Percentiles rank a stretch among this genome's conserved stretches.
Conservation (phyloP, 2,113 vertebrate species). For the Thunnus thynnus region DNA sequence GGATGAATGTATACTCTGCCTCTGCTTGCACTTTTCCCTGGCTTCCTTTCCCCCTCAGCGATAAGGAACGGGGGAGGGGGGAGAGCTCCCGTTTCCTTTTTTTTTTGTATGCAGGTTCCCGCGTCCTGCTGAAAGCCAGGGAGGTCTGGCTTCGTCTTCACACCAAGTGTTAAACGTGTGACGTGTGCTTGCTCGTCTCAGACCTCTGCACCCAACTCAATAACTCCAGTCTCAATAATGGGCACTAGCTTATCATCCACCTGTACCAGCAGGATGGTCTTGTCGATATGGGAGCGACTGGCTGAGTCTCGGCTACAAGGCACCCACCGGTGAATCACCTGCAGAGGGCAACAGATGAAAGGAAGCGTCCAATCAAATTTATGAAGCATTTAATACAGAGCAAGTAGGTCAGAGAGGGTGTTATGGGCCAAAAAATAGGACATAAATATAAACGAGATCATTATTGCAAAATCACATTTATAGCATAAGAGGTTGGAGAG, state of each 20-base stretch:
- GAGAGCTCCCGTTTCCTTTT: slow-evolving; percentile 74
- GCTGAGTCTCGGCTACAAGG: slow-evolving; percentile 98
- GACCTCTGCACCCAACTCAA: slow-evolving; percentile 98
- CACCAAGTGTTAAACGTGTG: slow-evolving; percentile 44
- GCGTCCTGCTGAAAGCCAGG: slow-evolving; percentile 63
- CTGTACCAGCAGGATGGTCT: slow-evolving; percentile 99
- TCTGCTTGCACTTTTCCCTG: slow-evolving; percentile 80
- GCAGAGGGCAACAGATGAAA: slow-evolving; percentile 46
- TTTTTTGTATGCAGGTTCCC: slow-evolving; percentile 77
- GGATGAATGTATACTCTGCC: slow-evolving; percentile 59
- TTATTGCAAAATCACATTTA: slow-evolving; percentile 4
- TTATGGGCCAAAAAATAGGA: neutral
- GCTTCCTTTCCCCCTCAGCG: slow-evolving; percentile 76
- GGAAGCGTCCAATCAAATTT: slow-evolving; percentile 10
- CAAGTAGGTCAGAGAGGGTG: slow-evolving; percentile 28
- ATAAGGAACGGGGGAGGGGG: slow-evolving; percentile 71
- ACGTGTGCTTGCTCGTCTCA: slow-evolving; percentile 81
- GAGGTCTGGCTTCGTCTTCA: slow-evolving; percentile 55
- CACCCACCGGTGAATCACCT: slow-evolving; percentile 99
- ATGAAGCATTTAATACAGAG: slow-evolving; percentile 15
- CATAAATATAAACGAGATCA: slow-evolving; percentile 22
- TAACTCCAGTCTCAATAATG: slow-evolving; percentile 96
- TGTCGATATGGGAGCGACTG: slow-evolving; percentile 97
- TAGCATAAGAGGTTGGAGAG: slow-evolving; percentile 3
- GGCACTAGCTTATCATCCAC: slow-evolving; percentile 99